phyloP scores from a whole-genome alignment of 1,140 invertebrate genomes.

The Brachystomella parvula region DNA sequence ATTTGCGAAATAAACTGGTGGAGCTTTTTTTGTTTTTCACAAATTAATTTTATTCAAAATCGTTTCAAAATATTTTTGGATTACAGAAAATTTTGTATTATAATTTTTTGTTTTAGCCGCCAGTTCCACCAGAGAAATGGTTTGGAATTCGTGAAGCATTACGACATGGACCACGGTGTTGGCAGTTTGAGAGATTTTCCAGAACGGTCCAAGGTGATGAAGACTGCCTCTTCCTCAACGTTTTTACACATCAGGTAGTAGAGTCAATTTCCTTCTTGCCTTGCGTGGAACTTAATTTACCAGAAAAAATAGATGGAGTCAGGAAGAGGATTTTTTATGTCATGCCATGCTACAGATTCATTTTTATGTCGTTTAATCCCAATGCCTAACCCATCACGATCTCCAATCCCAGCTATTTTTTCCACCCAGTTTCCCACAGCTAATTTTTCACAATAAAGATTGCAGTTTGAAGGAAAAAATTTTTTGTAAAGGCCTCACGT shows the following conservation, averaged over 20 bases:
- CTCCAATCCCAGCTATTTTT: too few species aligned
- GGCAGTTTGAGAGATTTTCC: constrained; percentile 23
- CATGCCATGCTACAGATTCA: background rate
- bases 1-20: too few species aligned
- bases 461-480: background rate
- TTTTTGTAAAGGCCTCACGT: background rate
- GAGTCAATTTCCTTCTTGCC: too few species aligned
- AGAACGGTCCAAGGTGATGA: constrained; percentile 20
- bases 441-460: background rate
- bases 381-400: too few species aligned
- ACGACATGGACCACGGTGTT: constrained; percentile 19
- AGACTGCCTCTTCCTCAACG: constrained; percentile 25
- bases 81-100: too few species aligned
- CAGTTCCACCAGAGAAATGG: constrained; percentile 22
- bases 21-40: too few species aligned
- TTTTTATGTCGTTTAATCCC: too few species aligned
- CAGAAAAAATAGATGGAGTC: background rate
- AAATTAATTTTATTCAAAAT: background rate
- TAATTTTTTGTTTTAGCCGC: constrained; percentile 18
- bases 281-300: background rate
- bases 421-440: background rate
- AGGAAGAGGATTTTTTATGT: background rate
- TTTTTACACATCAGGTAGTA: constrained; percentile 23
- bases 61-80: background rate
- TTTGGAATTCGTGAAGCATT: constrained; percentile 18